Base-by-base conservation (phyloP, 2,797 vertebrate genomes). In the Luscinia luscinia region DNA sequence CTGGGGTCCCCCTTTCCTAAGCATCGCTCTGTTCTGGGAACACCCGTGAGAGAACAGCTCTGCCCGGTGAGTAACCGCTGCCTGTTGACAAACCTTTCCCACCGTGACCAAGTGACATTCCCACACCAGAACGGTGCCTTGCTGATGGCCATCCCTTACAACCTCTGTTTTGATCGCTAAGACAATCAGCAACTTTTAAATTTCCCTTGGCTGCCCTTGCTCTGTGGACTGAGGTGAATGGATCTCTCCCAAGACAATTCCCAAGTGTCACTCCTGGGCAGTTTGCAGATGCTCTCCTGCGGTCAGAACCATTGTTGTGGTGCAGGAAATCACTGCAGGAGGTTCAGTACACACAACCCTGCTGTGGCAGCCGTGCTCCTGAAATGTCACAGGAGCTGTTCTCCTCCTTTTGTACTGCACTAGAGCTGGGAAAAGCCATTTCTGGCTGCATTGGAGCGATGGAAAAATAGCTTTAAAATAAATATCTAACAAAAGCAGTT, bases 61-160 rank as follows among this genome's bases (percentile, higher is more conserved):
- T 26, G 59, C 32, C 6, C 83, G 54, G 97, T 97, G 88, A 97
- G 97, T 97, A 84, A 26, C 64, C 8, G 1, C 46, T 22, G 51
- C n/a, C 62, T 5, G 30, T 8, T 34, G 8, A 64, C 66, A 4
- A 14, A 7, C 46, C 12, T 78, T 12, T 20, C 45, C 82, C 54
- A 1, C 32, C 15, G 6, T 1, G 23, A 9, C 4, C 12, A 5
- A 18, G 81, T 3, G 93, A 5, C 49, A 2, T 12, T 5, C 6
- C 3, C 66, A 2, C 54, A 4, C 3, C 70, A 7, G 57, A 13
- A 7, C 0, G 11, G 32, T 7, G n/a, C 12, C 43, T 32, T 12
- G 9, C 57, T 45, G 17, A 3, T 10, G 7, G 61, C 55, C 67
- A 3, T 2, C 55, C 32, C 0, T 23, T 6, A 5, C 27, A 9